Evolutionary conservation across 1,140 invertebrate genomes (phyloP).

Genomic region (Ridgeia piscesae): DNA sequence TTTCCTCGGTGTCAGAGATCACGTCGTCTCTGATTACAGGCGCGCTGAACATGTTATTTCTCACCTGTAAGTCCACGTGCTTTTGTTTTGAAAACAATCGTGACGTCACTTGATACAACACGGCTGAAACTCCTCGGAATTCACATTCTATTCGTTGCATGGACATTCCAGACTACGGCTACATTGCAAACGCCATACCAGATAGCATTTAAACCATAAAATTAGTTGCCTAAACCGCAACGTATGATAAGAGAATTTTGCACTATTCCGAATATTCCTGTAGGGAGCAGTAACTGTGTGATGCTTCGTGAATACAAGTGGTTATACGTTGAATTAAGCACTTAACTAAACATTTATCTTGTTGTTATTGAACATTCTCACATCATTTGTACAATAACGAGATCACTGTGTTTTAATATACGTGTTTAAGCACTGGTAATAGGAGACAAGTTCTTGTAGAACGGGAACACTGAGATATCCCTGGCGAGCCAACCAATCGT

Average conservation of each 20-base stretch:
- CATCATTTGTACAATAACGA: not conserved
- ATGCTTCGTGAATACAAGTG: not conserved
- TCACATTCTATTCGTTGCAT: not conserved
- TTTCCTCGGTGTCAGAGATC: not conserved
- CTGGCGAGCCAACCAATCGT: not conserved
- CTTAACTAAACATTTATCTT: not conserved
- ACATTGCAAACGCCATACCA: not conserved
- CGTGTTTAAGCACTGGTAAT: not conserved
- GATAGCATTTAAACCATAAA: not conserved
- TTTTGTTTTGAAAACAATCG: slow-evolving; percentile 1
- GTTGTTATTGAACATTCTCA: not conserved
- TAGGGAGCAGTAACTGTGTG: not conserved
- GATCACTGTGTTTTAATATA: not conserved
- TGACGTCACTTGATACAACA: not conserved
- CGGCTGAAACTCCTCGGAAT: not conserved
- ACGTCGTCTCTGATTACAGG: not conserved
- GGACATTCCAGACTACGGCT: not conserved
- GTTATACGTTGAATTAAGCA: not conserved
- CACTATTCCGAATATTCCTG: not conserved
- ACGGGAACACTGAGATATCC: not conserved
- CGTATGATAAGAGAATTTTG: not conserved
- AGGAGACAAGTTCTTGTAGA: not conserved
- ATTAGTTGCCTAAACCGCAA: not conserved
- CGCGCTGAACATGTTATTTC: not conserved
- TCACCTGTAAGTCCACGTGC: not conserved